Percentiles rank a stretch among this genome's conserved stretches.
These are phyloP conservation scores for Drosophila rufa DNA, from an alignment of 1,140 invertebrate species.

Conservation along the genomic window DNA sequence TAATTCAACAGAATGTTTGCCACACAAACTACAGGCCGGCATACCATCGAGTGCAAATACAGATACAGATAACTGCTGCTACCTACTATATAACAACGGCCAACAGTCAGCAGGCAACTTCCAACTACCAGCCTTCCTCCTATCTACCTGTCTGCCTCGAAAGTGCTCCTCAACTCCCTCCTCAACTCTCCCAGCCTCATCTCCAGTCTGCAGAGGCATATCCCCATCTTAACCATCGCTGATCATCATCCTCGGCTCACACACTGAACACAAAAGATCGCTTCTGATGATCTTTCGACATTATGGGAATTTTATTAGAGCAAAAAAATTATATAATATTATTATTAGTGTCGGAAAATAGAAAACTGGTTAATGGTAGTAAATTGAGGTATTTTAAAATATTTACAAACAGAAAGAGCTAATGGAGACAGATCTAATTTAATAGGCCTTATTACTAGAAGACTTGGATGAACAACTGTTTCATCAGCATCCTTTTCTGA, in stretches of 20 bases:
- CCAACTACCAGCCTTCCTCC: constrained; percentile 48
- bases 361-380: too few species aligned
- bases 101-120: constrained; percentile 2
- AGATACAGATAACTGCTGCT: constrained; percentile 52
- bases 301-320: neutral
- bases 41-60: constrained; percentile 75
- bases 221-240: constrained; percentile 66
- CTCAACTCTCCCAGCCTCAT: constrained; percentile 14
- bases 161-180: constrained; percentile 32
- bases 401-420: too few species aligned
- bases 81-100: constrained; percentile 32
- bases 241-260: constrained; percentile 58
- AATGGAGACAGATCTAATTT: too few species aligned
- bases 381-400: too few species aligned
- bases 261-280: constrained; percentile 14
- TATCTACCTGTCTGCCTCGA: constrained; percentile 48
- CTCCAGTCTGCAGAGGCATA: constrained; percentile 25
- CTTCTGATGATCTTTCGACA: neutral
- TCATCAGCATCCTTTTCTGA: too few species aligned
- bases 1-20: constrained; percentile 75
- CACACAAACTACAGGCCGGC: constrained; percentile 50
- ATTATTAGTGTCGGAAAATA: neutral
- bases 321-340: neutral
- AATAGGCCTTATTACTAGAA: too few species aligned
- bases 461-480: too few species aligned